Conservation (phyloP, 2,797 vertebrate genomes). For the Hephaestus fuliginosus region DNA sequence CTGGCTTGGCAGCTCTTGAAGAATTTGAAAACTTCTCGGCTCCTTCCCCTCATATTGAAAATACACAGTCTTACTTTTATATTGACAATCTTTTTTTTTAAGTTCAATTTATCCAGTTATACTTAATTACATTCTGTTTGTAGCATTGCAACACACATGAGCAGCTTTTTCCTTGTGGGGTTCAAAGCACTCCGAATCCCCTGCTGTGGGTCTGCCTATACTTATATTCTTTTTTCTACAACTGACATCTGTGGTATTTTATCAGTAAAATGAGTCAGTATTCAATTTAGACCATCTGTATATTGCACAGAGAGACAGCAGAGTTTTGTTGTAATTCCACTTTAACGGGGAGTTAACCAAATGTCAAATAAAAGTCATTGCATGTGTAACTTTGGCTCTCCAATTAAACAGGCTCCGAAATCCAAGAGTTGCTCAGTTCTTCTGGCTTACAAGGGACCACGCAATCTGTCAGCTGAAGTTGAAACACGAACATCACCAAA, state of each 20-base stretch:
- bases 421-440: slow-evolving; percentile 6
- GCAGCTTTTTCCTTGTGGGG: slow-evolving; percentile 10
- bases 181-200: slow-evolving; percentile 33
- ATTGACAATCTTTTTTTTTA: background rate
- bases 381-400: slow-evolving; percentile 24
- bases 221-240: slow-evolving; percentile 16
- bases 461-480: slow-evolving; percentile 23
- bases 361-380: slow-evolving; percentile 65
- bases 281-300: slow-evolving; percentile 43
- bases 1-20: background rate
- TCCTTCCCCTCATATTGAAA: background rate
- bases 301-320: background rate
- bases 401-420: slow-evolving; percentile 41
- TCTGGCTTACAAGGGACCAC: slow-evolving; percentile 12
- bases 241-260: slow-evolving; percentile 37
- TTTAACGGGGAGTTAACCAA: slow-evolving; percentile 38
- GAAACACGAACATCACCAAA: slow-evolving; percentile 56
- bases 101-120: slow-evolving; percentile 36
- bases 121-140: slow-evolving; percentile 43
- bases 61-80: slow-evolving; percentile 1
- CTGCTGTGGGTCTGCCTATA: background rate
- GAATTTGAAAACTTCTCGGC: background rate
- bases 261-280: slow-evolving; percentile 38
- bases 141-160: slow-evolving; percentile 16
- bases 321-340: slow-evolving; percentile 17